Conservation (phyloP, 2,888 invertebrate genomes). For the Cantharis nigra region DNA sequence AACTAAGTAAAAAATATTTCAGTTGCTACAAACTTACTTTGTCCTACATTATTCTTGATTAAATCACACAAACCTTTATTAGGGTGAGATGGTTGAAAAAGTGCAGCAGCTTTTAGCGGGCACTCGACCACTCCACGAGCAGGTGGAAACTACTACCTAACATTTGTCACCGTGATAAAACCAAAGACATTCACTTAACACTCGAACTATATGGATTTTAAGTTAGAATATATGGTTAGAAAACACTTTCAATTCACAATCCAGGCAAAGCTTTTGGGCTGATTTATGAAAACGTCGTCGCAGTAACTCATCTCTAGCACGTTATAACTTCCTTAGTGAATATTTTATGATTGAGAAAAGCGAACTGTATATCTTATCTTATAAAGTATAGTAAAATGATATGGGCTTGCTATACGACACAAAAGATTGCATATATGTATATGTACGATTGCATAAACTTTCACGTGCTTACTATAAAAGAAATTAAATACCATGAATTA, state of each 20-base stretch:
- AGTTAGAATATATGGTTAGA: slow-evolving; percentile 32
- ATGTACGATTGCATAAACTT: not conserved
- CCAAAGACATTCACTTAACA: slow-evolving; percentile 12
- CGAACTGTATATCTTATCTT: slow-evolving; percentile 25
- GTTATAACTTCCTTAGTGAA: slow-evolving; percentile 47
- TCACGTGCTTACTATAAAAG: not conserved
- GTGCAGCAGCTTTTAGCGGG: slow-evolving; percentile 28
- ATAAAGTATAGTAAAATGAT: slow-evolving; percentile 20
- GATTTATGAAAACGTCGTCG: slow-evolving; percentile 45
- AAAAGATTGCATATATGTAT: slow-evolving; percentile 5
- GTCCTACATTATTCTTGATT: slow-evolving; percentile 38
- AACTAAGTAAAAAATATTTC: slow-evolving; percentile 24
- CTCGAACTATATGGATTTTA: slow-evolving; percentile 21
- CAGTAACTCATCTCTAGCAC: slow-evolving; percentile 44
- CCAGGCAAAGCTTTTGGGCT: slow-evolving; percentile 36
- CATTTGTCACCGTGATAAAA: slow-evolving; percentile 24
- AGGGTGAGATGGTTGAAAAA: slow-evolving; percentile 19
- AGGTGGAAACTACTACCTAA: slow-evolving; percentile 27
- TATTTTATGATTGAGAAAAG: slow-evolving; percentile 45
- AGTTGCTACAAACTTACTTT: slow-evolving; percentile 18
- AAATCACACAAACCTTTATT: slow-evolving; percentile 40
- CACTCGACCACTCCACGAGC: slow-evolving; percentile 23
- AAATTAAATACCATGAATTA: not conserved
- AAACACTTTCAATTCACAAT: slow-evolving; percentile 34
- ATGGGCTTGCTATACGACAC: slow-evolving; percentile 15